Conservation (phyloP, 64 coral and sea anemone genomes). For the Actinia equina region DNA sequence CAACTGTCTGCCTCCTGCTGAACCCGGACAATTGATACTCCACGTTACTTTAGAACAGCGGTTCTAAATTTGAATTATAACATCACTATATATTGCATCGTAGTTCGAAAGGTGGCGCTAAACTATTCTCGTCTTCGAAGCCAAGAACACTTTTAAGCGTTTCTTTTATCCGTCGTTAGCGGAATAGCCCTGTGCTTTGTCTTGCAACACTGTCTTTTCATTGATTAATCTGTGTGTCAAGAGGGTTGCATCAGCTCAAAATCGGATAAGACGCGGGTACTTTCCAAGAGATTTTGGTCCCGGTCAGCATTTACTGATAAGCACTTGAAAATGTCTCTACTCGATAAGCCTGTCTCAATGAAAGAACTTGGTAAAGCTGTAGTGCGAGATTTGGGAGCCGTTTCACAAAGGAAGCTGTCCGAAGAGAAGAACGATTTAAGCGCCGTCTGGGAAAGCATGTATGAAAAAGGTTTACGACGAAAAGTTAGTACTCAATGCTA, state of each 20-base stretch:
- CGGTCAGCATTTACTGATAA: background rate
- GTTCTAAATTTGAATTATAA: background rate
- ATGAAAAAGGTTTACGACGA: slow-evolving; percentile 14
- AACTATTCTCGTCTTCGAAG: background rate
- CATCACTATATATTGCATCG: background rate
- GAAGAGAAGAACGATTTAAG: slow-evolving; percentile 17
- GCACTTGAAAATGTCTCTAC: slow-evolving; percentile 22
- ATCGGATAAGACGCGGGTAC: background rate
- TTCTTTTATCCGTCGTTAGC: background rate
- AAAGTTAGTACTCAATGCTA: slow-evolving; percentile 28
- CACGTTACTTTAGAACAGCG: background rate
- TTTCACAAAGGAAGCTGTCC: slow-evolving; percentile 11
- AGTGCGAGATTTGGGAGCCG: slow-evolving; percentile 16
- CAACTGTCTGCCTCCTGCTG: background rate
- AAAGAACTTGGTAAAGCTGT: slow-evolving; percentile 25
- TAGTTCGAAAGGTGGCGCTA: background rate
- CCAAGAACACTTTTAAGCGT: background rate
- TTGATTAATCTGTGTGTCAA: background rate
- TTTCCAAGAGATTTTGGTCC: background rate
- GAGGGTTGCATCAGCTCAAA: no score
- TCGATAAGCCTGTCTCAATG: slow-evolving; percentile 31
- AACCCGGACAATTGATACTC: background rate
- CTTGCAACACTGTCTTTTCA: background rate
- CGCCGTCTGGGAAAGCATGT: slow-evolving; percentile 33
- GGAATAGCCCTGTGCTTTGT: background rate